Conservation (phyloP, 2,888 invertebrate genomes). For the Heliconius ismenius region DNA sequence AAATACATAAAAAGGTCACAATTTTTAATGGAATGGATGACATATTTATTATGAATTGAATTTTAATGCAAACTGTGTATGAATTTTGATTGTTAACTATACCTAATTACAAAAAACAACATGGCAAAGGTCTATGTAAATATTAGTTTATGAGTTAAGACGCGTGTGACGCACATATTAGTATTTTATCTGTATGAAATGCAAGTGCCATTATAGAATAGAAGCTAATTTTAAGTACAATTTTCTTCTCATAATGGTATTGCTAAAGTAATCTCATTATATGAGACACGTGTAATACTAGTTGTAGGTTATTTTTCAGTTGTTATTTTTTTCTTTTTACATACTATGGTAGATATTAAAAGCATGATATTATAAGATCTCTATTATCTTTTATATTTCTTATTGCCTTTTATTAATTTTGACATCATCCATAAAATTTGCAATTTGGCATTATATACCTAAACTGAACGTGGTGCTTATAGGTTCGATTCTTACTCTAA, state of each 20-base stretch:
- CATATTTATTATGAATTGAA: constrained; percentile 34
- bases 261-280: constrained; percentile 47
- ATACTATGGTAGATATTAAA: constrained; percentile 25
- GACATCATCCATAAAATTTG: neutral
- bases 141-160: constrained; percentile 53
- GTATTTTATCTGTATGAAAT: constrained; percentile 53
- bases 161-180: constrained; percentile 67
- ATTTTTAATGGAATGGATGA: constrained; percentile 49
- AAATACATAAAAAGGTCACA: constrained; percentile 43
- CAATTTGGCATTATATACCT: neutral
- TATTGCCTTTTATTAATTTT: neutral
- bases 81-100: constrained; percentile 11
- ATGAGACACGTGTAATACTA: constrained; percentile 35
- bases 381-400: neutral
- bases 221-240: constrained; percentile 59
- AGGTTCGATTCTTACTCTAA: neutral
- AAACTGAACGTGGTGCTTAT: neutral
- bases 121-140: constrained; percentile 64
- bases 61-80: neutral
- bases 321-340: constrained; percentile 21
- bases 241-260: constrained; percentile 56
- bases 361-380: constrained; percentile 23
- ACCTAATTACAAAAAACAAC: constrained; percentile 46
- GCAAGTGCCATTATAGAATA: constrained; percentile 64
- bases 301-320: constrained; percentile 34